These are phyloP conservation scores for Corythoichthys haematopterus DNA, from an alignment of 2,113 vertebrate species.

Conservation along the genomic window DNA sequence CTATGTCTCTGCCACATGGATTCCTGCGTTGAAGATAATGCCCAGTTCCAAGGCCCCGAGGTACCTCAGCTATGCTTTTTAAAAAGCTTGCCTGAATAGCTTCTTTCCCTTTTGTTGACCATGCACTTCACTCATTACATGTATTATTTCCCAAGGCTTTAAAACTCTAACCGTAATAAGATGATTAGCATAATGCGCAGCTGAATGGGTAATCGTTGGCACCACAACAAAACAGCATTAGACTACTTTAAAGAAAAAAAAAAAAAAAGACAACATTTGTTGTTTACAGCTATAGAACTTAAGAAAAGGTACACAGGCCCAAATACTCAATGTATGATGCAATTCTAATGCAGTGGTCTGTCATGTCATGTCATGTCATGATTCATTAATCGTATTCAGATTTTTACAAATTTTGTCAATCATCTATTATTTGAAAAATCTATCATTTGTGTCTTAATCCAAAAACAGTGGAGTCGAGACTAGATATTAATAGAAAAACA, in stretches of 20 bases:
- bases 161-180: constrained; percentile 44
- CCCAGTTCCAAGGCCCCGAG: constrained; percentile 46
- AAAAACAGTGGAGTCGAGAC: not conserved
- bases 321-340: not conserved
- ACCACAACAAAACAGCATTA: constrained; percentile 17
- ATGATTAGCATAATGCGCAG: constrained; percentile 51
- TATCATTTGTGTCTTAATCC: not conserved
- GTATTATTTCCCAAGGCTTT: constrained; percentile 44
- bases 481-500: not conserved
- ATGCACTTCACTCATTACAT: constrained; percentile 40
- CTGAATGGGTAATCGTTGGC: constrained; percentile 25
- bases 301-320: not conserved
- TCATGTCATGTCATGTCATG: not conserved
- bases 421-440: not conserved
- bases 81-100: constrained; percentile 63
- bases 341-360: not conserved
- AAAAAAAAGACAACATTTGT: constrained; percentile 13
- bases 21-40: constrained; percentile 52
- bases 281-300: not conserved
- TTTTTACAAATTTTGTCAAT: too few relatives aligned
- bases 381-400: not conserved
- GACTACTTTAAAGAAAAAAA: not conserved
- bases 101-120: constrained; percentile 53
- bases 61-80: constrained; percentile 63
- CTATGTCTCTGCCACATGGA: constrained; percentile 49